Base-by-base conservation (phyloP, 2,888 invertebrate species). In the Drosophila paucipuncta region DNA sequence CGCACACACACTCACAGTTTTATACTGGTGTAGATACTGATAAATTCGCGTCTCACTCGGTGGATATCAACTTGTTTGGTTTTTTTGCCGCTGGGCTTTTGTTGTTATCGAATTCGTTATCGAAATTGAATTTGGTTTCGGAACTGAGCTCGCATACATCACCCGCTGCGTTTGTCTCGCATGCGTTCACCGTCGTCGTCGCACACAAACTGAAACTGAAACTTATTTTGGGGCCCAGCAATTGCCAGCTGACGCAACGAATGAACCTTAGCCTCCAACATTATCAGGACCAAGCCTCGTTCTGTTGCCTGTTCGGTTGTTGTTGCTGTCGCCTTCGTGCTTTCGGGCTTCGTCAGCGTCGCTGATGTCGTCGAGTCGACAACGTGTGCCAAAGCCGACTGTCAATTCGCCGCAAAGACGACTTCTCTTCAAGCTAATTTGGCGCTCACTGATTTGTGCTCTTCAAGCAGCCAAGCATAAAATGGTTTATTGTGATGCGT, bases 151-250 rank as follows among this genome's bases (percentile, higher is more conserved):
- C 63, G 49, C 53, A 63, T 69, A 69, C 68, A 64, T 65, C 22
- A 50, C 22, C 76, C 72, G 73, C 66, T 53, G 77, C 74, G 74
- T 49, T 59, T 68, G 2, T 62, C 37, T 81, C 66, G 62, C 81
- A 83, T 82, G 77, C 78, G 85, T 76, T 85, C 83, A 75, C 82
- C 76, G 83, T 80, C 80, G 76, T 73, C 70, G 87, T 89, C 87
- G 89, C 89, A 87, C 82, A 78, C 73, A 80, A 86, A 86, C 89
- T 87, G 89, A 87, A 88, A 86, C 78, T 73, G 83, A 85, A 78
- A 80, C 69, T 73, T 84, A 83, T 87, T 79, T 78, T 68, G 78
- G 78, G 73, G 79, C 80, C 83, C 77, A 77, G 73, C 77, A 83
- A 77, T 81, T 83, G 81, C 62, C 80, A 77, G 73, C 37, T 80